A percentile compares a stretch with the other conserved stretches of the same genome.
Conservation (phyloP, 1,140 invertebrate species). For the Lepidurus couesii region DNA sequence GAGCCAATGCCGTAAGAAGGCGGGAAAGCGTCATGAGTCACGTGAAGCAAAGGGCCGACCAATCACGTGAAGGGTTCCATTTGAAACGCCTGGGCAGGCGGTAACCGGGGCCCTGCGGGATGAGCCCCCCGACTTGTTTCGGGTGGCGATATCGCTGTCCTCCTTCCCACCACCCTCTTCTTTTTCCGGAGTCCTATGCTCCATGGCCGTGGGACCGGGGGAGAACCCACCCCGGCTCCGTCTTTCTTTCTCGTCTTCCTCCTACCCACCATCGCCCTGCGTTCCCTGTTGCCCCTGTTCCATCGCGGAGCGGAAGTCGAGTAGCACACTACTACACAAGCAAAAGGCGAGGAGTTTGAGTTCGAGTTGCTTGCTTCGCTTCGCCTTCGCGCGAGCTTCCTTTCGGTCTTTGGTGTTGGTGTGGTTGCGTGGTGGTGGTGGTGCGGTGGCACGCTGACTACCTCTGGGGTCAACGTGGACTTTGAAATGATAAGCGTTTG, state of each 20-base stretch:
- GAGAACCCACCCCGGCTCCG: slow-evolving; percentile 1
- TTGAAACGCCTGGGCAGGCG: slow-evolving; percentile 13
- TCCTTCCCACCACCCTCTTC: background rate
- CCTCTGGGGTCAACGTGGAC: background rate
- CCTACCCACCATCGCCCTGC: slow-evolving; percentile 7
- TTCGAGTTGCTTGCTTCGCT: background rate
- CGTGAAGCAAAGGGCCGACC: background rate
- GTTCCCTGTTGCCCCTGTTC: background rate
- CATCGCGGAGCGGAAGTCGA: slow-evolving; percentile 17
- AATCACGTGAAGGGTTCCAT: background rate
- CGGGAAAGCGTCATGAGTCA: background rate
- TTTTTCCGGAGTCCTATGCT: background rate
- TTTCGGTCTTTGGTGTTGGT: background rate
- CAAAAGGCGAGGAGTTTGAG: slow-evolving; percentile 5
- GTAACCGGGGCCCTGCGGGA: slow-evolving; percentile 16
- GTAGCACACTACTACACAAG: slow-evolving; percentile 21
- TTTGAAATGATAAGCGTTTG: background rate
- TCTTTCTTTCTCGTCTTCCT: slow-evolving; percentile 5
- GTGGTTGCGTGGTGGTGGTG: slow-evolving; percentile 13
- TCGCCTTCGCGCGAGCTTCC: background rate
- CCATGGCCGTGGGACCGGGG: slow-evolving; percentile 12
- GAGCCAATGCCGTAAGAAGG: background rate
- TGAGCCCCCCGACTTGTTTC: slow-evolving; percentile 12
- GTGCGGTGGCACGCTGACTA: slow-evolving; percentile 1
- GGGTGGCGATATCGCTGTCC: background rate